phyloP scores from a whole-genome alignment of 2,797 vertebrate species.

The Manis pentadactyla region DNA sequence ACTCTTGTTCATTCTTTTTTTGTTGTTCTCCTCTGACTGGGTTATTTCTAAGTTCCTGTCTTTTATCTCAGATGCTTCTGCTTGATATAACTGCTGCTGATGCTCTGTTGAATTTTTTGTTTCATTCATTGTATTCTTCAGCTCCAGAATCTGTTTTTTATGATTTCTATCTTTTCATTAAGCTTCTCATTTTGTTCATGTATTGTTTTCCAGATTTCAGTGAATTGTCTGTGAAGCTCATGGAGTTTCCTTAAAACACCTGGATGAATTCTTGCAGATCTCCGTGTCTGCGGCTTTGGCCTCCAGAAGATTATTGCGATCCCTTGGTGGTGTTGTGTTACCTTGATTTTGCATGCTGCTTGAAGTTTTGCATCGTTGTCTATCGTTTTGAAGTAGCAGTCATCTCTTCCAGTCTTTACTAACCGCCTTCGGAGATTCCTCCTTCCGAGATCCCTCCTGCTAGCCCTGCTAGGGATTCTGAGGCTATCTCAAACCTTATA shows the following conservation, averaged over 20 bases:
- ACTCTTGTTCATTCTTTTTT: too few species aligned
- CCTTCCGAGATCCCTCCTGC: too few species aligned
- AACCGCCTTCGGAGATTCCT: neutral
- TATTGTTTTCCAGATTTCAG: too few species aligned
- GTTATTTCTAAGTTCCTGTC: neutral
- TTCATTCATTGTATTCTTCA: neutral
- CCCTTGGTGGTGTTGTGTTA: neutral
- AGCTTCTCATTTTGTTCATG: neutral
- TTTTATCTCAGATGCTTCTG: neutral
- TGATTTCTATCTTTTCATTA: neutral
- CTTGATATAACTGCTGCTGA: neutral
- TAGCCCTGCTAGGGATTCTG: neutral
- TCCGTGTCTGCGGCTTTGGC: too few species aligned
- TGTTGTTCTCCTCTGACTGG: neutral
- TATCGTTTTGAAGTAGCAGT: neutral
- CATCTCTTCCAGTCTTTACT: neutral
- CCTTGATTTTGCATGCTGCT: neutral
- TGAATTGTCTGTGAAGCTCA: too few species aligned
- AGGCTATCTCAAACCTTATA: neutral
- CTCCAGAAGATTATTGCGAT: neutral
- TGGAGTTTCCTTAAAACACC: too few species aligned
- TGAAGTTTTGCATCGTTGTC: neutral
- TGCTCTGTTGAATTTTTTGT: neutral
- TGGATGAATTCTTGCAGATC: too few species aligned
- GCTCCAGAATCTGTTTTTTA: neutral